phyloP scores from a whole-genome alignment of 2,888 invertebrate species.

The Euclidia mi region DNA sequence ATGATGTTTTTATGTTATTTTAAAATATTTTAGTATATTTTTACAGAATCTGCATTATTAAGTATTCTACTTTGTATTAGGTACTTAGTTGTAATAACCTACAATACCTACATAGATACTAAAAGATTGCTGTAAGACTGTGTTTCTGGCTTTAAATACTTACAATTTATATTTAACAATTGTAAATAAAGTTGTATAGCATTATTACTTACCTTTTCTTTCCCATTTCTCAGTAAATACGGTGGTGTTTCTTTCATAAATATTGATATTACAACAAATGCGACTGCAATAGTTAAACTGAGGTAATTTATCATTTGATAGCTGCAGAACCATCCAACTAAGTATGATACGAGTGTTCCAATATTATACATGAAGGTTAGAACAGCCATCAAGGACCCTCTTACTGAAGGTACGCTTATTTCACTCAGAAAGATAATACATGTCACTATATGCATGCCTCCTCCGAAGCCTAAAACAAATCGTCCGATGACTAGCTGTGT shows the following conservation, averaged over 20 bases:
- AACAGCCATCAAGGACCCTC: constrained; percentile 50
- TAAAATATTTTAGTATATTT: too few species aligned
- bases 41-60: too few species aligned
- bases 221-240: constrained; percentile 56
- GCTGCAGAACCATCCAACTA: constrained; percentile 62
- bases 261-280: constrained; percentile 44
- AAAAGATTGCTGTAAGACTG: too few species aligned
- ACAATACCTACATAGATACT: too few species aligned
- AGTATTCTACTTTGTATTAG: too few species aligned
- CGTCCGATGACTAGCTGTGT: constrained; percentile 76
- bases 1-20: too few species aligned
- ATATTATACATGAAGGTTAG: constrained; percentile 45
- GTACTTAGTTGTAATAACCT: too few species aligned
- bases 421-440: constrained; percentile 88
- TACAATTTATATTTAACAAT: too few species aligned
- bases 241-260: constrained; percentile 60
- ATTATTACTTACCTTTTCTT: constrained; percentile 63
- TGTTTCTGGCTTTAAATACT: too few species aligned
- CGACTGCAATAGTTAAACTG: constrained; percentile 45
- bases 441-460: constrained; percentile 69
- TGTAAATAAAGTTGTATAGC: too few species aligned
- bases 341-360: constrained; percentile 58
- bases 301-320: constrained; percentile 61
- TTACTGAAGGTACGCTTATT: constrained; percentile 64
- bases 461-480: constrained; percentile 85